Conservation (phyloP, 1,140 invertebrate species). For the Hyles vespertilio region DNA sequence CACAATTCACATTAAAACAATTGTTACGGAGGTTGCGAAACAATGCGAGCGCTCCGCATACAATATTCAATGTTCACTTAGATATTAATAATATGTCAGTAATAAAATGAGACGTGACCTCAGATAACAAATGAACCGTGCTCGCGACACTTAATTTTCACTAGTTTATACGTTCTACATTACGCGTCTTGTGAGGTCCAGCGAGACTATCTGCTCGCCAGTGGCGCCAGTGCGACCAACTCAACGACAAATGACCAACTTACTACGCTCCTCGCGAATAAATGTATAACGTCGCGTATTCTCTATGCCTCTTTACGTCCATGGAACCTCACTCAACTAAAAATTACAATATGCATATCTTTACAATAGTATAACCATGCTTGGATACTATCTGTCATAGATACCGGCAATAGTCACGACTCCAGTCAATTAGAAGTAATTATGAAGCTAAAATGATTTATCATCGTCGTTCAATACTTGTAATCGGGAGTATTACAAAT, state of each 20-base stretch:
- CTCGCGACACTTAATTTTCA: conserved; percentile 68
- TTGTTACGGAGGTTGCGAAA: conserved; percentile 40
- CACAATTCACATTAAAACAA: conserved; percentile 23
- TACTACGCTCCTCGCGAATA: neutral
- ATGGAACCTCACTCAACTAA: no score
- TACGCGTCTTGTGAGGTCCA: conserved; percentile 63
- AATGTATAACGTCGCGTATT: no score
- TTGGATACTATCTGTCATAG: no score
- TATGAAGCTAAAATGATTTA: no score
- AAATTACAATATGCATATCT: no score
- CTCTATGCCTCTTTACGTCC: no score
- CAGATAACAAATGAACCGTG: conserved; percentile 54
- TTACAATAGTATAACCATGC: no score
- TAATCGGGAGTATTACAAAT: no score
- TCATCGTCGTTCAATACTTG: no score
- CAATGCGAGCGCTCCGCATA: conserved; percentile 45
- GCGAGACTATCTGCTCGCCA: conserved; percentile 27
- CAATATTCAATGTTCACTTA: conserved; percentile 61
- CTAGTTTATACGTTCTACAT: conserved; percentile 64
- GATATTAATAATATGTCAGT: conserved; percentile 68
- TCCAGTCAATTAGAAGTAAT: no score
- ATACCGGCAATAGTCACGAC: no score
- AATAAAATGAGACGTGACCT: conserved; percentile 66
- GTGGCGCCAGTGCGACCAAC: conserved; percentile 35
- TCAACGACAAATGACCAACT: conserved; percentile 15